Conservation (phyloP, 92 coral and sea anemone species). For the Nematostella vectensis region DNA sequence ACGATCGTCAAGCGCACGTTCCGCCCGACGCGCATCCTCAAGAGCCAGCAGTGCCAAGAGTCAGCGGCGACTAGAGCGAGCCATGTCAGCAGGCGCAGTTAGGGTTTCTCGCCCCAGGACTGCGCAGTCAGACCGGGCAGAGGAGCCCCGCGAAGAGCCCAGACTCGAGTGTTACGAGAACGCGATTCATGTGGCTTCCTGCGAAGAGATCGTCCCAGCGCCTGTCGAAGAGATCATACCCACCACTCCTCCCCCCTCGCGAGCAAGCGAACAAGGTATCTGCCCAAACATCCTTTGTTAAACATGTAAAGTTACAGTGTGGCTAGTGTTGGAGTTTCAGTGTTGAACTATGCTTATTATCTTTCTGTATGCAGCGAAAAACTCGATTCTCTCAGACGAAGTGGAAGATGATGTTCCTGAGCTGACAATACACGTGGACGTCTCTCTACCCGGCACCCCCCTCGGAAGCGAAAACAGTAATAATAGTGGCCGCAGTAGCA, state of each 20-base stretch:
- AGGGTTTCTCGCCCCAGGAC: conserved; percentile 61
- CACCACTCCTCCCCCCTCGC: too few species aligned
- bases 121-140: conserved; percentile 26
- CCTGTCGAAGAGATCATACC: conserved; percentile 4
- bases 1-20: conserved; percentile 57
- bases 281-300: too few species aligned
- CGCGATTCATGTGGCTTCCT: conserved; percentile 12
- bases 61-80: conserved; percentile 73
- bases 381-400: conserved; percentile 19
- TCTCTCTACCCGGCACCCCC: conserved; percentile 94
- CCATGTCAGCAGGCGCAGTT: conserved; percentile 67
- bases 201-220: conserved; percentile 9
- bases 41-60: conserved; percentile 75
- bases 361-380: neutral
- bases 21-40: conserved; percentile 51
- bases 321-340: too few species aligned
- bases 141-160: conserved; percentile 7
- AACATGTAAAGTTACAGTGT: too few species aligned
- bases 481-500: conserved; percentile 58
- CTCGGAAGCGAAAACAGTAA: conserved; percentile 71
- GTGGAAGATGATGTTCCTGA: conserved; percentile 49
- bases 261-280: too few species aligned
- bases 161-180: conserved; percentile 10
- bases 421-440: conserved; percentile 69
- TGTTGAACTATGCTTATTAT: too few species aligned